Conservation (phyloP, 1,140 invertebrate genomes). For the Drosophila ogumai region DNA sequence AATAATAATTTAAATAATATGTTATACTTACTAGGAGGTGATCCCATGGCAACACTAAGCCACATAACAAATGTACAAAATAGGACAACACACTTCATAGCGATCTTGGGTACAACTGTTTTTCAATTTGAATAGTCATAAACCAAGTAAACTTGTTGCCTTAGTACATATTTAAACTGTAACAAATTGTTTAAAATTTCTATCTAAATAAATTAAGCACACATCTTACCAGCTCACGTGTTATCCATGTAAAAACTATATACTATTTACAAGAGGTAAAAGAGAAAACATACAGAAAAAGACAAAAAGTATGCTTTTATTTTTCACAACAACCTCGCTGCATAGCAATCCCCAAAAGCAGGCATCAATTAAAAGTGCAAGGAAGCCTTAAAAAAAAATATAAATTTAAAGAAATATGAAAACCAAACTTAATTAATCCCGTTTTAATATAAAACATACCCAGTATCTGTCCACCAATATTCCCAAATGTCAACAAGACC, state of each 20-base stretch:
- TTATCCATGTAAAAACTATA: neutral
- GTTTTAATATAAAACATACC: conserved; percentile 8
- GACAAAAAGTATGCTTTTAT: conserved; percentile 28
- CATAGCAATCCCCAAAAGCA: conserved; percentile 5
- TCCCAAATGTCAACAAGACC: conserved; percentile 7
- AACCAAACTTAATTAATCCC: neutral
- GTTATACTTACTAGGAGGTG: no score
- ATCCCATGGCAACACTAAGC: no score
- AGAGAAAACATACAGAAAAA: neutral
- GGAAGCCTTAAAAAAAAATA: neutral
- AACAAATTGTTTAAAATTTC: no score
- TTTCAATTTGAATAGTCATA: no score
- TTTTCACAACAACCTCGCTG: neutral
- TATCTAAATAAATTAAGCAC: no score
- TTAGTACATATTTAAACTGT: no score
- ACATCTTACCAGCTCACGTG: neutral
- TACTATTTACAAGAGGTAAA: neutral
- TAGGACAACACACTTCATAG: no score
- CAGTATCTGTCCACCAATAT: neutral
- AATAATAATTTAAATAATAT: no score
- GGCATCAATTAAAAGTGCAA: neutral
- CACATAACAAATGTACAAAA: no score
- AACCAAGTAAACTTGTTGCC: no score
- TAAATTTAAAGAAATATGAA: neutral
- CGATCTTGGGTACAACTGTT: no score